These are phyloP conservation scores for Petrocephalus sullivani DNA, from an alignment of 2,797 vertebrate species.

Conservation along the genomic window DNA sequence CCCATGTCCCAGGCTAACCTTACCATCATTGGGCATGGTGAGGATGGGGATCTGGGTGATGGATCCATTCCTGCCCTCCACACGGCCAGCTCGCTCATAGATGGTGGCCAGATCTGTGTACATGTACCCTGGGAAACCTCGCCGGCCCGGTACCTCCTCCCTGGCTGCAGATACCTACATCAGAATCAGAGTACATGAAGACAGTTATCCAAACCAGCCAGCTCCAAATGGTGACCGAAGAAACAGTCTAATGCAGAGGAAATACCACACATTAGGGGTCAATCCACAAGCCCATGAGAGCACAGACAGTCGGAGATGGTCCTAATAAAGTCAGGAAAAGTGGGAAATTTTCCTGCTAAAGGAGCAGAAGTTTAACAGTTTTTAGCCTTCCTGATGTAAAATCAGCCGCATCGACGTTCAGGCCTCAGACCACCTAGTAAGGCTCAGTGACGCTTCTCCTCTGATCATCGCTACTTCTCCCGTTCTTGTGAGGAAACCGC, in stretches of 20 bases:
- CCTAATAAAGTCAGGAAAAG: background rate
- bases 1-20: slow-evolving; percentile 22
- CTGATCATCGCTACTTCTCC: background rate
- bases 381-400: background rate
- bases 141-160: slow-evolving; percentile 73
- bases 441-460: background rate
- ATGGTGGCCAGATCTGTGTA: slow-evolving; percentile 77
- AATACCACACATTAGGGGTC: background rate
- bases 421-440: background rate
- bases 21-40: slow-evolving; percentile 78
- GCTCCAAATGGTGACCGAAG: background rate
- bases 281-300: background rate
- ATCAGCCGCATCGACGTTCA: background rate
- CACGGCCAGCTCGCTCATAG: slow-evolving; percentile 70
- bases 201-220: background rate
- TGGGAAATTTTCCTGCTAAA: background rate
- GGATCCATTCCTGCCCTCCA: slow-evolving; percentile 73
- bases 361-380: background rate
- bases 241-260: background rate
- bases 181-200: too few relatives aligned
- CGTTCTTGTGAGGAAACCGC: background rate
- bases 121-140: slow-evolving; percentile 77
- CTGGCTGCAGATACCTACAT: slow-evolving; percentile 70
- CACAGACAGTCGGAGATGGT: background rate
- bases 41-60: slow-evolving; percentile 80